Percentiles rank a stretch among this genome's conserved stretches.
Evolutionary conservation across 2,797 vertebrate species (phyloP).

Genomic region (Crocidura indochinensis): DNA sequence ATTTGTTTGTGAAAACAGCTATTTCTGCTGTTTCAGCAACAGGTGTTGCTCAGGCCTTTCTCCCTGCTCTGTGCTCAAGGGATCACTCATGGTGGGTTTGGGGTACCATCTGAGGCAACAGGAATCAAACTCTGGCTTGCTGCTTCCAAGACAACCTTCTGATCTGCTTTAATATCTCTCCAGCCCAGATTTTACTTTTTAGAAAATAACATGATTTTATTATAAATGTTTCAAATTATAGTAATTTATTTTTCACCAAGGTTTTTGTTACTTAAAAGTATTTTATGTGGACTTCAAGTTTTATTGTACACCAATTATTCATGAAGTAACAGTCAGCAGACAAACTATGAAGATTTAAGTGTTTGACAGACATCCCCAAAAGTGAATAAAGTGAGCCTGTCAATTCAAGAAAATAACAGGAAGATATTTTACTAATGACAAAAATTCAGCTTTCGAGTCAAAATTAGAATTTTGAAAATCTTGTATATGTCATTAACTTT

Average conservation of each 20-base stretch:
- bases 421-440: conserved; percentile 56
- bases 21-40: no score
- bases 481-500: conserved; percentile 27
- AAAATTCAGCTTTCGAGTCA: conserved; percentile 34
- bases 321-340: conserved; percentile 44
- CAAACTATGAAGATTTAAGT: conserved; percentile 36
- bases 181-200: no score
- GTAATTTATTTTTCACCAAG: conserved; percentile 4
- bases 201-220: neutral
- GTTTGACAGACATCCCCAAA: conserved; percentile 53
- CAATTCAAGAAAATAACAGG: conserved; percentile 47
- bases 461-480: conserved; percentile 39
- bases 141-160: no score
- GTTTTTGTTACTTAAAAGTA: conserved; percentile 38
- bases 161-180: no score
- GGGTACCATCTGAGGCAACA: no score
- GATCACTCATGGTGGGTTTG: no score
- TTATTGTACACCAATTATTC: conserved; percentile 46
- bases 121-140: no score
- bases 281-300: conserved; percentile 46
- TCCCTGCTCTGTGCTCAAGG: no score
- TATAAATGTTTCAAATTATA: conserved; percentile 32
- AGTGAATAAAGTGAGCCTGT: conserved; percentile 32
- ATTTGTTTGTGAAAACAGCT: no score
- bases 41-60: no score